Conservation (phyloP, 1,140 invertebrate genomes). For the Zaprionus vittiger region DNA sequence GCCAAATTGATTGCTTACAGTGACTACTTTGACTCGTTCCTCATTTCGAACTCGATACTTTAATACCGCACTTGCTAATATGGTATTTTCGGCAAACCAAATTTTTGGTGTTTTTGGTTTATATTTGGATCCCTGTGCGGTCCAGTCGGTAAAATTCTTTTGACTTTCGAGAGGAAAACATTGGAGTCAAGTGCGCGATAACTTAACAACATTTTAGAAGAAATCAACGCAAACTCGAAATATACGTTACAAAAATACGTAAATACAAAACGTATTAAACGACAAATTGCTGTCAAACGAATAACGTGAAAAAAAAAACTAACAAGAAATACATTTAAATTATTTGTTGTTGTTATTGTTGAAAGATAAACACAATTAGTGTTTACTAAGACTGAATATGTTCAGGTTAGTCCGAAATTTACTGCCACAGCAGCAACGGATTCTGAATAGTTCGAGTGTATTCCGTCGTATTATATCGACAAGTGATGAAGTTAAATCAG, state of each 20-base stretch:
- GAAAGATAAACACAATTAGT: conserved; percentile 9
- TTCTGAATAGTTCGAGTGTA: conserved; percentile 24
- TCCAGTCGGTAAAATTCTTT: conserved; percentile 22
- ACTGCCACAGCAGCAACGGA: conserved; percentile 61
- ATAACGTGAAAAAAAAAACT: background rate
- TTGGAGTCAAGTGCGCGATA: conserved; percentile 39
- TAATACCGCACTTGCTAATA: background rate
- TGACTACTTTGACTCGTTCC: background rate
- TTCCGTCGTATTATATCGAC: conserved; percentile 63
- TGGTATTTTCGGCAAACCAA: conserved; percentile 1
- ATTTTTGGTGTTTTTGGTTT: conserved; percentile 17
- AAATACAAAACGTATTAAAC: background rate
- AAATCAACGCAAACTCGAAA: conserved; percentile 20
- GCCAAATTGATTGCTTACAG: background rate
- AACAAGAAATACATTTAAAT: background rate
- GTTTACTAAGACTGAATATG: conserved; percentile 44
- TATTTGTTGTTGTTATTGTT: background rate
- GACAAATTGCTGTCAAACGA: background rate
- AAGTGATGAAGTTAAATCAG: conserved; percentile 69
- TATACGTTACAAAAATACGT: background rate
- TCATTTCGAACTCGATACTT: background rate
- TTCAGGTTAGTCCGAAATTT: conserved; percentile 60
- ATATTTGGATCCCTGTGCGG: conserved; percentile 3
- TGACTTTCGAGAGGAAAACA: conserved; percentile 24
- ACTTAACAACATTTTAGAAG: conserved; percentile 16